These are phyloP conservation scores for Junonia oenone DNA, from an alignment of 2,888 invertebrate genomes.

Conservation along the genomic window DNA sequence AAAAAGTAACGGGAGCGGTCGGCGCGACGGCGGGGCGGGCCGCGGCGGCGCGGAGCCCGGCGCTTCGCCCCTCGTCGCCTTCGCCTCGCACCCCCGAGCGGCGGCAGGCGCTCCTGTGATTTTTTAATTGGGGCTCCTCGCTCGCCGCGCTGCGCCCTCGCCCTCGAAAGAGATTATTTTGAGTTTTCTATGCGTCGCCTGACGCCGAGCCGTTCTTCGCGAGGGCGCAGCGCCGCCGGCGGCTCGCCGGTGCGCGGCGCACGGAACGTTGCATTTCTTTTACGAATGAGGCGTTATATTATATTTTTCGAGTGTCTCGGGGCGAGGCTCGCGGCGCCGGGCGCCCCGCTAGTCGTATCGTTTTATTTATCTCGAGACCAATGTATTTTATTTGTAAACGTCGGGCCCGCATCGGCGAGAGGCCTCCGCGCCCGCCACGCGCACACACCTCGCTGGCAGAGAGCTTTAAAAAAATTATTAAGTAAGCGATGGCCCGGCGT, in stretches of 20 bases:
- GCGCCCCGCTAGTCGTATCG: conserved; percentile 60
- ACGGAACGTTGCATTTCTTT: conserved; percentile 56
- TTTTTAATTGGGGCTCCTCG: conserved; percentile 32
- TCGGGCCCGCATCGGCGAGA: conserved; percentile 41
- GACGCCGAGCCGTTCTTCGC: conserved; percentile 22
- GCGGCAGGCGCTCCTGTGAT: conserved; percentile 33
- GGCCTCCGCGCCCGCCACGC: conserved; percentile 31
- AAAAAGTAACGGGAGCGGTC: conserved; percentile 49
- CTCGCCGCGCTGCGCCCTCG: conserved; percentile 30
- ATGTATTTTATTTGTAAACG: conserved; percentile 66
- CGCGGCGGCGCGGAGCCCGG: conserved; percentile 39
- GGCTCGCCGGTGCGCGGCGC: conserved; percentile 34
- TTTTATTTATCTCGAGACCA: conserved; percentile 74
- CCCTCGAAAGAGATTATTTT: conserved; percentile 24
- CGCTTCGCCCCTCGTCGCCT: conserved; percentile 37
- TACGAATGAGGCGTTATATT: conserved; percentile 54
- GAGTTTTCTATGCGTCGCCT: conserved; percentile 27
- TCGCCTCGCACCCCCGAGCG: conserved; percentile 33
- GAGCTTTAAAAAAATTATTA: conserved; percentile 60
- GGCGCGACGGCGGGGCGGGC: conserved; percentile 32
- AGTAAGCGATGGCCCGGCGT: conserved; percentile 40
- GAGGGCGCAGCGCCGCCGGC: conserved; percentile 28
- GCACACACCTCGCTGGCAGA: conserved; percentile 42
- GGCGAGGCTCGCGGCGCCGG: conserved; percentile 45
- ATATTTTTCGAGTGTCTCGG: conserved; percentile 45